Base-by-base conservation (phyloP, 2,113 vertebrate genomes). In the Herpetotheres cachinnans region DNA sequence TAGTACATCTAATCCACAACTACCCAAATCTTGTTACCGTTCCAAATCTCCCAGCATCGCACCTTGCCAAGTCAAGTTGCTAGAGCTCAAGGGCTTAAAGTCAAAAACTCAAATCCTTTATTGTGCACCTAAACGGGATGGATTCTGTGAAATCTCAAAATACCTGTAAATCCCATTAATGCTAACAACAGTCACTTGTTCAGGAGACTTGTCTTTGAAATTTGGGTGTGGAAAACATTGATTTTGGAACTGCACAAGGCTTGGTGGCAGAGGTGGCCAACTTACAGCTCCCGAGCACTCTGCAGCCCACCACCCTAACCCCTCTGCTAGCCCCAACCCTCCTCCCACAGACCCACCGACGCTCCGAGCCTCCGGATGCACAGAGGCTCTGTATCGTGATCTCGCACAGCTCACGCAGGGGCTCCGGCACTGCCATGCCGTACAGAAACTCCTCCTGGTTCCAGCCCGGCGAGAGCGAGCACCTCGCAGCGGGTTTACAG, bases 71-170 rank as follows among this genome's bases (percentile, higher is more conserved):
- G 73, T 38, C 65, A 80, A 65, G 70, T 4, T 67, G n/a, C 29
- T 34, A 50, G 46, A 94, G 87, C 84, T 92, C 83, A 78, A 32
- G 65, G 73, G 82, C 72, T 90, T 91, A 76, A 86, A 92, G 91
- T 87, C 56, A 95, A 67, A 36, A 56, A 6, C 80, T 67, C 65
- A 74, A 84, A 96, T 81, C 90, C 86, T 65, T 82, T 18, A 20
- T 11, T 3, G 6, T 30, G 77, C 38, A 72, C 70, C 40, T 24
- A 22, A 72, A 94, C 2, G 7, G 78, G 73, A 56, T 7, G 34
- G 85, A 96, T 70, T 65, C 67, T 22, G 47, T 1, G 38, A 92
- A 93, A 94, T 66, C 86, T 42, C 30, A 49, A 66, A 95, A 96
- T 58, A 58, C 71, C 47, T 46, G 1, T 72, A 93, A 92, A 97